phyloP scores from a whole-genome alignment of 2,888 invertebrate species.

The Lapara coniferarum region DNA sequence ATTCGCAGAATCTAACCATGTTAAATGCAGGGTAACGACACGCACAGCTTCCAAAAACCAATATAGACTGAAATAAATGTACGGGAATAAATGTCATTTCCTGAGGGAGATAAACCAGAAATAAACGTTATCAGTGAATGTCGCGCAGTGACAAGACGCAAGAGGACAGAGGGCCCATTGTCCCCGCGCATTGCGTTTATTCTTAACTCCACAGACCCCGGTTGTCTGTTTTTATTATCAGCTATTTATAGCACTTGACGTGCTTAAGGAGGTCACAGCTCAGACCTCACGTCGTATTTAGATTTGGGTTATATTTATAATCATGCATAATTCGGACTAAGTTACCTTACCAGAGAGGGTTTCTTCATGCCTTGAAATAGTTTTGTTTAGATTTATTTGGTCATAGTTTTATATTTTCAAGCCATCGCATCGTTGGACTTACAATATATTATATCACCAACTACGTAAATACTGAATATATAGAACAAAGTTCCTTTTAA shows the following conservation, averaged over 20 bases:
- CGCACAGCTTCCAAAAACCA: background rate
- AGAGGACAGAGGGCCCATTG: slow-evolving; percentile 15
- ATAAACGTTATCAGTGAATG: slow-evolving; percentile 12
- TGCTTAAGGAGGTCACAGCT: background rate
- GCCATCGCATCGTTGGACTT: too few relatives aligned
- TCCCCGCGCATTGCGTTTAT: slow-evolving; percentile 12
- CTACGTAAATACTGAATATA: too few relatives aligned
- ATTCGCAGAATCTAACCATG: background rate
- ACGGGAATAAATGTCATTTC: slow-evolving; percentile 2
- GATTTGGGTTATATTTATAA: too few relatives aligned
- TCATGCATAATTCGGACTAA: too few relatives aligned
- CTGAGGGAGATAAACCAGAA: slow-evolving; percentile 8
- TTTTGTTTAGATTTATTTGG: background rate
- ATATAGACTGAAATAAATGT: background rate
- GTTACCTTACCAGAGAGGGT: background rate
- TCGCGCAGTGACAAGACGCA: background rate
- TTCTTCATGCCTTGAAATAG: background rate
- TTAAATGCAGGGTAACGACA: background rate
- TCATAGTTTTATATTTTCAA: too few relatives aligned
- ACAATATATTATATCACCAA: too few relatives aligned
- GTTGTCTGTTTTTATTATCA: slow-evolving; percentile 17
- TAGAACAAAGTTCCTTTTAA: background rate
- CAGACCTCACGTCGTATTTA: background rate
- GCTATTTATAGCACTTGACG: slow-evolving; percentile 12
- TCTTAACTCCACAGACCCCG: slow-evolving; percentile 19